phyloP scores from a whole-genome alignment of 2,797 vertebrate species.

The Lerista edwardsae region DNA sequence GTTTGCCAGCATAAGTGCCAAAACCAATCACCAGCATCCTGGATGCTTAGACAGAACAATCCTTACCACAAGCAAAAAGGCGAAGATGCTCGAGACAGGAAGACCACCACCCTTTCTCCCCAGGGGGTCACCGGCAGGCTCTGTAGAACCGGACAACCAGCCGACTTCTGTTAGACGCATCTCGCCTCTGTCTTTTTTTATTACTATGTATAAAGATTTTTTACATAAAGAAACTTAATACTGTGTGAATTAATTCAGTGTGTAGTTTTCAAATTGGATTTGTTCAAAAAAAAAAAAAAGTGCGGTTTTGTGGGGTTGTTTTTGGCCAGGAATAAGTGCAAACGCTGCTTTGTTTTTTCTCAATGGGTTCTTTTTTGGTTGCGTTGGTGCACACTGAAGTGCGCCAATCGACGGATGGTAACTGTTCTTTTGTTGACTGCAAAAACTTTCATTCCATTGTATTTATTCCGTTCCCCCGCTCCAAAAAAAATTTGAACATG shows the following conservation, averaged over 20 bases:
- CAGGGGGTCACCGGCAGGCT: slow-evolving; percentile 79
- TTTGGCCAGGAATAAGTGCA: slow-evolving; percentile 79
- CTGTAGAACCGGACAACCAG: slow-evolving; percentile 82
- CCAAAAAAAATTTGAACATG: slow-evolving; percentile 67
- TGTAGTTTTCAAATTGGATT: slow-evolving; percentile 81
- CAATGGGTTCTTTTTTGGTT: slow-evolving; percentile 72
- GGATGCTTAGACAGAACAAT: slow-evolving; percentile 83
- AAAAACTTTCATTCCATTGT: slow-evolving; percentile 77
- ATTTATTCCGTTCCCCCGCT: slow-evolving; percentile 82
- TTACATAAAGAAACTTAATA: slow-evolving; percentile 89
- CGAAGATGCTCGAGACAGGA: slow-evolving; percentile 93
- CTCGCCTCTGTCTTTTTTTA: slow-evolving; percentile 95
- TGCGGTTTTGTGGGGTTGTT: slow-evolving; percentile 79
- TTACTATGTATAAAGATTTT: slow-evolving; percentile 96
- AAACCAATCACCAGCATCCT: slow-evolving; percentile 78
- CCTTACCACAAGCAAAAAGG: slow-evolving; percentile 79
- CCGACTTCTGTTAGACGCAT: slow-evolving; percentile 96
- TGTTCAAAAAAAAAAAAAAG: slow-evolving; percentile 79
- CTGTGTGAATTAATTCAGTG: slow-evolving; percentile 86
- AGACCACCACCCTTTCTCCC: slow-evolving; percentile 79
- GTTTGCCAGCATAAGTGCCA: slow-evolving; percentile 97
- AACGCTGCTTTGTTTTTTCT: slow-evolving; percentile 70
- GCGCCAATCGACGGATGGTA: slow-evolving; percentile 75
- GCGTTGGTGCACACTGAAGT: slow-evolving; percentile 60
- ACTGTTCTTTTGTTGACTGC: slow-evolving; percentile 73